phyloP scores from a whole-genome alignment of 2,888 invertebrate species.

The Drosophila suboccidentalis region DNA sequence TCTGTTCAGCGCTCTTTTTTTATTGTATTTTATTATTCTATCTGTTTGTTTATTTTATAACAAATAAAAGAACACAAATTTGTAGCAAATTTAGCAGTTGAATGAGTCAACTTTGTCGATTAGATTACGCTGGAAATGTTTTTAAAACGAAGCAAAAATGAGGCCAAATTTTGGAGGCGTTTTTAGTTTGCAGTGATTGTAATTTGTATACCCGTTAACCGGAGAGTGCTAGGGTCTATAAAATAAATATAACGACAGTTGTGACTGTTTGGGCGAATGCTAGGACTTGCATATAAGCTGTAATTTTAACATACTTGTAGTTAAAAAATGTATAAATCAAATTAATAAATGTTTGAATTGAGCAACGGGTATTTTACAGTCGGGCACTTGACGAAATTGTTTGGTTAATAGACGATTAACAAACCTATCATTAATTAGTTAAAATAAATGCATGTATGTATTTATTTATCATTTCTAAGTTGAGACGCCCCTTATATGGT shows the following conservation, averaged over 20 bases:
- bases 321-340: too few species aligned
- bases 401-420: neutral
- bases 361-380: too few species aligned
- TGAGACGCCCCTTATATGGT: constrained; percentile 11
- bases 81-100: constrained; percentile 28
- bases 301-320: too few species aligned
- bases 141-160: constrained; percentile 25
- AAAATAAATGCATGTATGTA: constrained; percentile 1
- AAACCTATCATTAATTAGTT: constrained; percentile 20
- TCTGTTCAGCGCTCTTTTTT: constrained; percentile 33
- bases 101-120: constrained; percentile 51
- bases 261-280: too few species aligned
- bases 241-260: too few species aligned
- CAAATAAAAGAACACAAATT: constrained; percentile 42
- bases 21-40: constrained; percentile 3
- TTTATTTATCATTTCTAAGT: neutral
- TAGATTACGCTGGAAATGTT: constrained; percentile 45
- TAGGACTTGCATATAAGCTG: too few species aligned
- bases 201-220: constrained; percentile 4
- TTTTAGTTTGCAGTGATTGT: constrained; percentile 7
- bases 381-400: too few species aligned
- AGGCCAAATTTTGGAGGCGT: constrained; percentile 43
- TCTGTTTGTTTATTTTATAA: constrained; percentile 17
- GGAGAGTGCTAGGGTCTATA: too few species aligned
- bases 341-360: too few species aligned